These are phyloP conservation scores for Danio kyathit DNA, from an alignment of 2,797 vertebrate genomes.

Conservation along the genomic window DNA sequence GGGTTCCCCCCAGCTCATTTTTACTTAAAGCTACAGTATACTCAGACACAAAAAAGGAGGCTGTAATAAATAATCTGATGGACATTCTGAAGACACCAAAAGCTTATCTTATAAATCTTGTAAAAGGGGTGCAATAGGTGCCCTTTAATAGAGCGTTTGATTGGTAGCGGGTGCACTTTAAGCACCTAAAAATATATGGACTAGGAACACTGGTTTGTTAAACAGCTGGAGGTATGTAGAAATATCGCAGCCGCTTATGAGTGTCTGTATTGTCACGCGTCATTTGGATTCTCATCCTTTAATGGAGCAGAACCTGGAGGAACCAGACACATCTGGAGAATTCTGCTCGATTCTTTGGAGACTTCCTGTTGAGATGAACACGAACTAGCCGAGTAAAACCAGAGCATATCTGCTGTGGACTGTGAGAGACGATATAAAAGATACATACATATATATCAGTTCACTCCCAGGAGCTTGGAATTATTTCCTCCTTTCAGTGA, in stretches of 20 bases:
- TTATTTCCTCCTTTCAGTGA: constrained; percentile 23
- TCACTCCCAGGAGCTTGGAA: constrained; percentile 3
- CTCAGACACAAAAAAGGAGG: too few species aligned
- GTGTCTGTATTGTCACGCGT: constrained; percentile 65
- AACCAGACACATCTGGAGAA: constrained; percentile 57
- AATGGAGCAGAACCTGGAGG: constrained; percentile 71
- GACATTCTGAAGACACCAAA: too few species aligned
- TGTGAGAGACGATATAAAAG: neutral
- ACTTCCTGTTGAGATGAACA: constrained; percentile 15
- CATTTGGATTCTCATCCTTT: constrained; percentile 62
- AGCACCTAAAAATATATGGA: constrained; percentile 44
- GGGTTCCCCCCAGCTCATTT: too few species aligned
- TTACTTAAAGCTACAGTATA: too few species aligned
- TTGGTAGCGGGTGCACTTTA: neutral
- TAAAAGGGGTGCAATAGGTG: too few species aligned
- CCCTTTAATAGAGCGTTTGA: neutral
- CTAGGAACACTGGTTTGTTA: constrained; percentile 37
- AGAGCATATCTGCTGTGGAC: neutral
- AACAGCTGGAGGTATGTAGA: constrained; percentile 61
- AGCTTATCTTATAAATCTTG: too few species aligned
- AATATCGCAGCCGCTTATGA: constrained; percentile 66
- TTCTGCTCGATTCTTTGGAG: constrained; percentile 2
- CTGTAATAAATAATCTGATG: too few species aligned
- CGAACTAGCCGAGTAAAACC: constrained; percentile 16
- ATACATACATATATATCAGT: neutral